Evolutionary conservation across 2,888 invertebrate species (phyloP).

Genomic region (Tineola bisselliella): DNA sequence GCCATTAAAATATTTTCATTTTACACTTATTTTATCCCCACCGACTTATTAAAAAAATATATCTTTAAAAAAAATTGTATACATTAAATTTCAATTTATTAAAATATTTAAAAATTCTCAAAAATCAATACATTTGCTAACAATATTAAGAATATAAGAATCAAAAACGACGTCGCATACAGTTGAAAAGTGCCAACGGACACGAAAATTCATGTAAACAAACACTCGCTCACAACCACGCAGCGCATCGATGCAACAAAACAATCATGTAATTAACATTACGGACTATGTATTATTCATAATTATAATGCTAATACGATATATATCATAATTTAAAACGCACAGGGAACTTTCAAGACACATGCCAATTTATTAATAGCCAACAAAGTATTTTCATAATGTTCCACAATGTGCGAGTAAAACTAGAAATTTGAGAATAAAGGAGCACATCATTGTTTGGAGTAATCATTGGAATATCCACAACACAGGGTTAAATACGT

Average conservation of each 20-base stretch:
- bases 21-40: too few relatives aligned
- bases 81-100: too few relatives aligned
- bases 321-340: background rate
- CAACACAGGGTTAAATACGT: constrained; percentile 39
- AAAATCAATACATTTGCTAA: too few relatives aligned
- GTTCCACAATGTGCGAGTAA: constrained; percentile 16
- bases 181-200: background rate
- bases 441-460: constrained; percentile 25
- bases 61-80: too few relatives aligned
- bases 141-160: background rate
- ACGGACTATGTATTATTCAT: background rate
- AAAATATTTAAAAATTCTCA: too few relatives aligned
- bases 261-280: background rate
- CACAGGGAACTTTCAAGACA: too few relatives aligned
- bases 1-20: too few relatives aligned
- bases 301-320: background rate
- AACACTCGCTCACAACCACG: background rate
- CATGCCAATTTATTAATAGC: background rate
- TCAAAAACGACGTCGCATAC: background rate
- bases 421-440: constrained; percentile 31
- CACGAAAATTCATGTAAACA: constrained; percentile 1
- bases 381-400: background rate
- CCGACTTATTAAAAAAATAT: too few relatives aligned
- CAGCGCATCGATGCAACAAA: background rate
- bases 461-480: constrained; percentile 30